A percentile compares a stretch with the other conserved stretches of the same genome.
phyloP scores from a whole-genome alignment of 2,888 invertebrate genomes.

The Meandrusa payeni region DNA sequence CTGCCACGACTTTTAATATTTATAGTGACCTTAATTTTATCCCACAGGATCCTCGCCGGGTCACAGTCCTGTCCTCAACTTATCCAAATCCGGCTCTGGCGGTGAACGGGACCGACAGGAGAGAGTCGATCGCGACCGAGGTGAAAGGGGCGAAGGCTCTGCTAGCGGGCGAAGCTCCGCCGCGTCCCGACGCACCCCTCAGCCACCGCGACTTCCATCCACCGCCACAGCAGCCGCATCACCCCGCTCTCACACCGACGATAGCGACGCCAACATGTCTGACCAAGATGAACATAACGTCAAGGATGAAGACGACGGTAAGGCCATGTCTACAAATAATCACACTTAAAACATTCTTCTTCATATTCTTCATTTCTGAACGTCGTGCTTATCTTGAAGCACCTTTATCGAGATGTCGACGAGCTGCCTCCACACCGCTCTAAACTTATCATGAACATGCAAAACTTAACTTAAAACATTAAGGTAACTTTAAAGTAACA shows the following conservation, averaged over 20 bases:
- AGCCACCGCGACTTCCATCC: conserved; percentile 75
- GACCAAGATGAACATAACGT: conserved; percentile 93
- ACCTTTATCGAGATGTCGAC: too few relatives aligned
- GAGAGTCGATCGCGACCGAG: conserved; percentile 80
- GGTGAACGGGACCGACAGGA: conserved; percentile 85
- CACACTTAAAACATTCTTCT: too few relatives aligned
- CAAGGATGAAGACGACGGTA: conserved; percentile 91
- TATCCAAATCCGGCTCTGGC: conserved; percentile 92
- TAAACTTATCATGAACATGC: too few relatives aligned
- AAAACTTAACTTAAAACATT: too few relatives aligned
- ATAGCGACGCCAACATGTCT: conserved; percentile 91
- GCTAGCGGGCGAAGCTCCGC: conserved; percentile 81
- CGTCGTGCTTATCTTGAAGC: too few relatives aligned
- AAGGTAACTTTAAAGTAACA: too few relatives aligned
- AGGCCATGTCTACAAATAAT: too few relatives aligned
- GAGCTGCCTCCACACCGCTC: too few relatives aligned
- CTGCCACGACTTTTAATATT: too few relatives aligned
- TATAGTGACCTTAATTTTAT: too few relatives aligned
- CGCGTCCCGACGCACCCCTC: conserved; percentile 82
- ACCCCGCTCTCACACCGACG: conserved; percentile 88
- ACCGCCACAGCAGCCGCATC: conserved; percentile 82
- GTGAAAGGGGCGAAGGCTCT: conserved; percentile 67
- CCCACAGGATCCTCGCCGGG: conserved; percentile 91
- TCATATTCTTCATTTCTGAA: too few relatives aligned
- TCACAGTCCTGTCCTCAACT: conserved; percentile 94